Base-by-base conservation (phyloP, 2,113 vertebrate species). In the Pogonocichla stellata region DNA sequence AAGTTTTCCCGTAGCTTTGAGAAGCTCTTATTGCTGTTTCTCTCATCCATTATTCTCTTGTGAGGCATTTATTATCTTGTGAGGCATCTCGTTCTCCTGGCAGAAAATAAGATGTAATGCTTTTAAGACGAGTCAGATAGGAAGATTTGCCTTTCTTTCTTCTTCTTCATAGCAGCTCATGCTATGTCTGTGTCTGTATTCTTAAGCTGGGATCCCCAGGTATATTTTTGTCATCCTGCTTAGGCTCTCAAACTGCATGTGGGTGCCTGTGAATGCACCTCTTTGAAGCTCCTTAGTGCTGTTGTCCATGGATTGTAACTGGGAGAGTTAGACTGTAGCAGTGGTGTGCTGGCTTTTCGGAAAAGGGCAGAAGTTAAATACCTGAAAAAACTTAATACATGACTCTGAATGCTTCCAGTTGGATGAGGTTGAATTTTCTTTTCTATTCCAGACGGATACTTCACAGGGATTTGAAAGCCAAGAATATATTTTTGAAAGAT, bases 401-500 rank as follows among this genome's bases (percentile, higher is more conserved):
- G 60, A 13, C 34, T 85, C 28, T 45, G 64, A 72, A 77, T 82
- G 8, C 24, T 89, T 90, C 28, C 45, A 15, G 23, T 12, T 67
- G 72, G 40, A 62, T 94, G 42, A 97, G 48, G 17, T 6, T 95
- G 22, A 73, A 61, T 88, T 77, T 96, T 43, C 67, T 95, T 78
- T 95, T 81, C 26, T 56, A 28, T 95, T 97, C 89, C 94, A 99
- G 98, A 95, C 56, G 96, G 74, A 98, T 99, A 97, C 98, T 99
- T 95, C 98, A 99, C 97, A 97, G 98, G 95, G 99, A 99, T 92
- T 98, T 99, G 96, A 99, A 99, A 97, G 92, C 99, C 90, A 99
- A 98, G 96, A 99, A 99, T 93, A 97, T 99, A 94, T 99, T 99
- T 98, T 96, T 99, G 94, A 99, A 98, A 97, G 98, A 97, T 78